A percentile compares a stretch with the other conserved stretches of the same genome.
These are phyloP conservation scores for Melanostoma scalare DNA, from an alignment of 2,888 invertebrate species.

Conservation along the genomic window DNA sequence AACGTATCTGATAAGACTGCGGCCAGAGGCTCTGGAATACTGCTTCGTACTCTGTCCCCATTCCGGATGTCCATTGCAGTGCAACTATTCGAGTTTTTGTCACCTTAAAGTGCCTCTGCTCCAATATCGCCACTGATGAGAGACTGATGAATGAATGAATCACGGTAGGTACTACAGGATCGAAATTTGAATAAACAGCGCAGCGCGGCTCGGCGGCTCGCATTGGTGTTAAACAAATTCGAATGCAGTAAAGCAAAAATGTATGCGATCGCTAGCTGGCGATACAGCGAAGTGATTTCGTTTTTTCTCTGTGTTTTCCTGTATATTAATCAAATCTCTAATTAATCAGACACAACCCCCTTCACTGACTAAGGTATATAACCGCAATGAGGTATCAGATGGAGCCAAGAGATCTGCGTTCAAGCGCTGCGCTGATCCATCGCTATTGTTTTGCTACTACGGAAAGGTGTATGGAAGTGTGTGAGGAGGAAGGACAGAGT, in stretches of 20 bases:
- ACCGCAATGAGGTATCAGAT: conserved; percentile 59
- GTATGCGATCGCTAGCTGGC: conserved; percentile 56
- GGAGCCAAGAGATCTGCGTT: conserved; percentile 67
- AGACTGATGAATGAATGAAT: conserved; percentile 66
- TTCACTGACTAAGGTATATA: conserved; percentile 33
- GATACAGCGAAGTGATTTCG: conserved; percentile 62
- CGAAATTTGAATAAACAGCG: conserved; percentile 65
- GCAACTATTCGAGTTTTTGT: conserved; percentile 27
- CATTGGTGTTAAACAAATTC: conserved; percentile 71
- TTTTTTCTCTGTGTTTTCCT: conserved; percentile 57
- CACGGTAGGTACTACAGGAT: conserved; percentile 40
- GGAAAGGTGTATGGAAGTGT: background rate
- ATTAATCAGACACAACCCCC: conserved; percentile 72
- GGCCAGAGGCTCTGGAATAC: no score
- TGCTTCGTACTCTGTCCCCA: conserved; percentile 3
- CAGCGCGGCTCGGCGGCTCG: conserved; percentile 21
- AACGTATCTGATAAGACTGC: conserved; percentile 61
- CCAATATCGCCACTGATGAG: conserved; percentile 34
- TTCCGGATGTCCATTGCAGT: background rate
- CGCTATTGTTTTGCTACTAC: conserved; percentile 21
- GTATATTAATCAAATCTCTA: conserved; percentile 73
- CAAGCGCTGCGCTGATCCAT: conserved; percentile 51
- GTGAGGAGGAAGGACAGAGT: conserved; percentile 7
- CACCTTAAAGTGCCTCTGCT: conserved; percentile 20
- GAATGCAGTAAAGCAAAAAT: conserved; percentile 73